Base-by-base conservation (phyloP, 1,140 invertebrate genomes). In the Listronotus bonariensis region DNA sequence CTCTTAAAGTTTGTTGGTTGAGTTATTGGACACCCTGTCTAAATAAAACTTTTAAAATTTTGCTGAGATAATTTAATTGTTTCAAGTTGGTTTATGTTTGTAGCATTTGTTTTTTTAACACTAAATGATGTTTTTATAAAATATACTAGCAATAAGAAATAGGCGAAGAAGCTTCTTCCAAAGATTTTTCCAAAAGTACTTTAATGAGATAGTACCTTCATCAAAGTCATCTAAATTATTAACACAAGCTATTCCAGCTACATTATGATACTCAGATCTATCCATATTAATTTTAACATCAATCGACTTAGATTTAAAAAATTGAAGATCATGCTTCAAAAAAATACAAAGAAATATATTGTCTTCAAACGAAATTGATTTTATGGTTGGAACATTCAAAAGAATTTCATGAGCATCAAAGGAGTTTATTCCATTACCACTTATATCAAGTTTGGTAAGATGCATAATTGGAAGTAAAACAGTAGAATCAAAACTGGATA, bases 201-300 rank as follows among this genome's bases (percentile, higher is more conserved):
- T 26, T 17, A 64, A 31, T 12, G 62, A 48, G 14, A 62, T 45
- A n/a, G n/a, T n/a, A n/a, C n/a, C n/a, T n/a, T n/a, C n/a, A n/a
- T n/a, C n/a, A n/a, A n/a, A n/a, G n/a, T n/a, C n/a, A 12, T 34
- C 34, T 17, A 61, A 12, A 31, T 73, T 63, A 36, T 34, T 9
- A 5, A 70, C 65, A 58, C 76, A 77, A 17, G 71, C 74, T 49
- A 77, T 73, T n/a, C 74, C 75, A 43, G 74, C 72, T 17, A 76
- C 67, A 48, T 77, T 77, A 32, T 69, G 69, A 10, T 73, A 55
- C n/a, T 77, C 65, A 65, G 69, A 76, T 34, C 68, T 60, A 9
- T 55, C 63, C 38, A 26, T n/a, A 12, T 55, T 52, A 14, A 67
- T 69, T 7, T 60, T 67, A 11, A 74, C 68, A 45, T 67, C 54